These are phyloP conservation scores for Actenoides hombroni DNA, from an alignment of 2,113 vertebrate genomes.

Conservation along the genomic window DNA sequence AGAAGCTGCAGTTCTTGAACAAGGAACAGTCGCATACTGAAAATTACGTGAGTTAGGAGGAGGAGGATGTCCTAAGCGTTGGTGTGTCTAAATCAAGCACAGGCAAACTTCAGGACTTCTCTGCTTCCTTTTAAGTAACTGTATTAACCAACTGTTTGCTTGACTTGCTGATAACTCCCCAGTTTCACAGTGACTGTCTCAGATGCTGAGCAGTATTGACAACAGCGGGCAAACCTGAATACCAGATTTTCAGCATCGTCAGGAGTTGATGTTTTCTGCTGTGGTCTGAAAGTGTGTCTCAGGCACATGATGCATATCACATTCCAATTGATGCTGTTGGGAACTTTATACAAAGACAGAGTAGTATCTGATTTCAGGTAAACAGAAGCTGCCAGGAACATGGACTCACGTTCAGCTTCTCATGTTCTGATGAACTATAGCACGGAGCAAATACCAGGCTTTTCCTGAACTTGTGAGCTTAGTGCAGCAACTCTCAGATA, in stretches of 20 bases:
- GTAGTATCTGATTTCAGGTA: background rate
- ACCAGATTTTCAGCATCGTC: background rate
- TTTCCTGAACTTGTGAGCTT: background rate
- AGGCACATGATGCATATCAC: rapidly evolving
- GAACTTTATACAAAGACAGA: background rate
- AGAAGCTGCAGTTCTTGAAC: background rate
- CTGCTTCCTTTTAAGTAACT: background rate
- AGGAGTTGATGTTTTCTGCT: background rate
- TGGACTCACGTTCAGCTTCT: background rate
- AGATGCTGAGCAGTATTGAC: background rate
- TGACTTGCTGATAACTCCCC: background rate
- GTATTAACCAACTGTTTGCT: background rate
- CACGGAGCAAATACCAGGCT: background rate
- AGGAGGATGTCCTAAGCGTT: background rate
- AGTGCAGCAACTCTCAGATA: background rate
- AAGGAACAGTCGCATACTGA: background rate
- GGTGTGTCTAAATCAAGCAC: background rate
- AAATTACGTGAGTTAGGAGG: background rate
- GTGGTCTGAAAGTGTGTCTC: background rate
- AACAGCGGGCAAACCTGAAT: background rate
- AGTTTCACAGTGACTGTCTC: background rate
- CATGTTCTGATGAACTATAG: background rate
- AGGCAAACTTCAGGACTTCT: background rate
- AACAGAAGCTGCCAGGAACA: background rate
- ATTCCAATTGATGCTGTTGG: background rate